Conservation (phyloP, 1,140 invertebrate genomes). For the Aphis gossypii region DNA sequence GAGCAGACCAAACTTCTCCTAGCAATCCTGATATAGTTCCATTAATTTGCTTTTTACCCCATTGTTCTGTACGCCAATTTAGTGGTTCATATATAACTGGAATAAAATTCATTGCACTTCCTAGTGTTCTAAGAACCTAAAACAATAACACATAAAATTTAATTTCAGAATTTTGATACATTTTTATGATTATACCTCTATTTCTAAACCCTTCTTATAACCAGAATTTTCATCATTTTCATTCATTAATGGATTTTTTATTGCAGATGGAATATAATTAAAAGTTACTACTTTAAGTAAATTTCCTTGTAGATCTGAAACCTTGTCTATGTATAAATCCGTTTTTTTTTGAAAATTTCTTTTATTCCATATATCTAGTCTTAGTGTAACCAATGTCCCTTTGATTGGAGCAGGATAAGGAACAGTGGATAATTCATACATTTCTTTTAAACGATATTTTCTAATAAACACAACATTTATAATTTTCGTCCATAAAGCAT, state of each 20-base stretch:
- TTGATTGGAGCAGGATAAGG: slow-evolving; percentile 72
- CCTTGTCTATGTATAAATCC: slow-evolving; percentile 66
- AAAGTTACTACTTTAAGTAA: slow-evolving; percentile 71
- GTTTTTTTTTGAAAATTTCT: slow-evolving; percentile 65
- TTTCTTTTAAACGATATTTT: slow-evolving; percentile 66
- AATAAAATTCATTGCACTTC: slow-evolving; percentile 75
- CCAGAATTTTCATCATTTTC: slow-evolving; percentile 33
- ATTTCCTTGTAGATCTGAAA: slow-evolving; percentile 68
- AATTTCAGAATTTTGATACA: not conserved
- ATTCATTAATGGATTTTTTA: slow-evolving; percentile 62
- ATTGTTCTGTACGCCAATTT: slow-evolving; percentile 69
- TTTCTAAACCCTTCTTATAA: slow-evolving; percentile 68
- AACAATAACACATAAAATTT: not conserved
- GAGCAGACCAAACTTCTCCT: slow-evolving; percentile 73
- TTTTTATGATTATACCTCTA: slow-evolving; percentile 66
- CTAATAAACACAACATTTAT: slow-evolving; percentile 78
- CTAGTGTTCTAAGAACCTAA: slow-evolving; percentile 73
- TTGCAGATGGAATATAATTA: slow-evolving; percentile 73
- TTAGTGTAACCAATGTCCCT: slow-evolving; percentile 66
- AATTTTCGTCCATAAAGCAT: slow-evolving; percentile 79
- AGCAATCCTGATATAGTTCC: slow-evolving; percentile 74
- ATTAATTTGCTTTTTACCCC: slow-evolving; percentile 71
- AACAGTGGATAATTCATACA: slow-evolving; percentile 75
- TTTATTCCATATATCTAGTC: slow-evolving; percentile 71
- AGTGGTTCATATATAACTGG: slow-evolving; percentile 71